A percentile compares a stretch with the other conserved stretches of the same genome.
These are phyloP conservation scores for Phoebastria nigripes DNA, from an alignment of 2,797 vertebrate species.

Conservation along the genomic window DNA sequence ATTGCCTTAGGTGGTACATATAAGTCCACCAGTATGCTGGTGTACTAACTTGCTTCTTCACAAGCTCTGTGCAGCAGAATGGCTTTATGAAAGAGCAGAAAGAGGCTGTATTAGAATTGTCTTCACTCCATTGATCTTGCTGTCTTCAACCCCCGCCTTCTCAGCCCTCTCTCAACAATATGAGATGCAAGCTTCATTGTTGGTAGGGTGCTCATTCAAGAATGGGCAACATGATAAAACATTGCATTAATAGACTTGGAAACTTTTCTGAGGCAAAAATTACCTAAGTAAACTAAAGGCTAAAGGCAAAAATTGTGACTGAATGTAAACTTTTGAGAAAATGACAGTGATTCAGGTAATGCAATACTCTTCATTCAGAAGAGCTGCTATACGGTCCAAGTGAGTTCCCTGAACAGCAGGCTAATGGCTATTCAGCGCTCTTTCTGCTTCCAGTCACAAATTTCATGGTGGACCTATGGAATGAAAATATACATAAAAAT, in stretches of 20 bases:
- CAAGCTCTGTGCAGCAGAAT: neutral
- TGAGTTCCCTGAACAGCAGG: neutral
- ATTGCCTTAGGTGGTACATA: neutral
- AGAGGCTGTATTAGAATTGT: neutral
- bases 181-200: neutral
- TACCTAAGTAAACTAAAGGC: neutral
- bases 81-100: neutral
- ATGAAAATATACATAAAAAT: neutral
- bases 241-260: neutral
- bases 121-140: neutral
- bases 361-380: neutral
- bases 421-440: neutral
- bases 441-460: neutral
- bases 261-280: neutral
- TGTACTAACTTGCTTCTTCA: neutral
- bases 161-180: neutral
- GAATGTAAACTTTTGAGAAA: neutral
- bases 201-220: neutral
- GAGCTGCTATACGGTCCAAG: neutral
- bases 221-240: neutral
- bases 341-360: neutral
- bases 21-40: accelerated
- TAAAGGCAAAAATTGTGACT: neutral
- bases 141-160: neutral
- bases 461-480: neutral